Evolutionary conservation across 2,797 vertebrate species (phyloP), one percentile per base, ranked within the genome.

Genomic region (Schizopygopsis malacanthus): DNA sequence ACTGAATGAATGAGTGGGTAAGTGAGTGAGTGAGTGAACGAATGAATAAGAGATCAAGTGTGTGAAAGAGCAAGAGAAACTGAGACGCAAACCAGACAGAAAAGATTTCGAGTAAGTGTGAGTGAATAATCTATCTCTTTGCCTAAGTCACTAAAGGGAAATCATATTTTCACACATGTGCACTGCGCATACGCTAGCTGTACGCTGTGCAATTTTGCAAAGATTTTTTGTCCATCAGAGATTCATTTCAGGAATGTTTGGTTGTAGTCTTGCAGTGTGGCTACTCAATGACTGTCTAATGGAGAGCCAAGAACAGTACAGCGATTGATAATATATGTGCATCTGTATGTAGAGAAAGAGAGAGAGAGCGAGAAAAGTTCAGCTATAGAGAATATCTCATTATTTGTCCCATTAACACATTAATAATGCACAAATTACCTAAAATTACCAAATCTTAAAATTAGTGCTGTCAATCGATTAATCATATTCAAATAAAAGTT

Each of bases 121-220:
- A 92, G 92, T 91, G 92, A 94, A 92, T 93, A 94, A 95, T 94
- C 93, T 93, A 92, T 94, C 94, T 94, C 95, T 95, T 93, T 91
- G 94, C 91, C 91, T 93, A 92, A 94, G 93, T 95, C 94, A 94
- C 93, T 94, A 94, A 92, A 90, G 93, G 59, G 73, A 77, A 77
- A 37, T 83, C 15, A 67, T 83, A 76, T 83, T 67, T 76, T 16
- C 2, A 37, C 41, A 73, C 39, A 59, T 2, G 6, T 37, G 56
- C 6, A 52, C 28, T 6, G n/a, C 2, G 8, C 47, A 71, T 71
- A 43, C 22, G 69, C 69, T 13, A 39, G 39, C 37, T 43, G 39
- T 71, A 43, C 11, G 39, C 69, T 18, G 13, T 28, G 52, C 33
- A 39, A 77, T 77, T 56, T 77, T 56, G 33, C 33, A 15, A n/a